Base-by-base conservation (phyloP, 2,113 vertebrate genomes). In the Ibidorhyncha struthersii region DNA sequence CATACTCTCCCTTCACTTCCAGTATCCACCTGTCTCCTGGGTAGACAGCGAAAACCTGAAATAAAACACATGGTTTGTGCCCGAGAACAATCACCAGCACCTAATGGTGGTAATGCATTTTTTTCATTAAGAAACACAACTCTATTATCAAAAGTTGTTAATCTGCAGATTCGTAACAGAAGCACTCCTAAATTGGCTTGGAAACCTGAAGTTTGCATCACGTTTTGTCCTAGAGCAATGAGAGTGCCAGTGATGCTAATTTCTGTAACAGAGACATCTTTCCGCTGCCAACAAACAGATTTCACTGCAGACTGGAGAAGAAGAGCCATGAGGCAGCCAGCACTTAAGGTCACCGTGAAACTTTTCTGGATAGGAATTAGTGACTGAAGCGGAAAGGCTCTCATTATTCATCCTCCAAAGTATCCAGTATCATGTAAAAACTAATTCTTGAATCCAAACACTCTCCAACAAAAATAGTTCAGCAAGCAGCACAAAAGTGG, bases 21-120 rank as follows among this genome's bases (percentile, higher is more conserved):
- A 98, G 89, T 45, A 82, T 89, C 98, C 98, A 98, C 26, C 96
- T 92, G 81, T 97, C 95, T 79, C 97, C 97, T 29, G 98, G 63
- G 0, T 69, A 89, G 66, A 98, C 74, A 18, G 85, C 86, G n/a
- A 76, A 98, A 96, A 87, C 96, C 98, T 98, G 82, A 53, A 85
- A 90, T 21, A 63, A 66, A 79, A 71, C 67, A 62, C 0, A 0
- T 17, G 55, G 38, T 81, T 70, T 65, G 45, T 26, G 90, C 45
- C 65, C 5, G 8, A 50, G 40, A 81, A 26, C 43, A 27, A 72
- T 25, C 41, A 25, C 17, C 40, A 52, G 50, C n/a, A 65, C 30
- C 27, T 71, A 53, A 38, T 1, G 14, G 25, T 11, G n/a, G 29
- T 49, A 56, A 38, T 5, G 14, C 19, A 4, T 34, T 58, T 49